Conservation (phyloP, 1,140 invertebrate species). For the Dendrolimus kikuchii region DNA sequence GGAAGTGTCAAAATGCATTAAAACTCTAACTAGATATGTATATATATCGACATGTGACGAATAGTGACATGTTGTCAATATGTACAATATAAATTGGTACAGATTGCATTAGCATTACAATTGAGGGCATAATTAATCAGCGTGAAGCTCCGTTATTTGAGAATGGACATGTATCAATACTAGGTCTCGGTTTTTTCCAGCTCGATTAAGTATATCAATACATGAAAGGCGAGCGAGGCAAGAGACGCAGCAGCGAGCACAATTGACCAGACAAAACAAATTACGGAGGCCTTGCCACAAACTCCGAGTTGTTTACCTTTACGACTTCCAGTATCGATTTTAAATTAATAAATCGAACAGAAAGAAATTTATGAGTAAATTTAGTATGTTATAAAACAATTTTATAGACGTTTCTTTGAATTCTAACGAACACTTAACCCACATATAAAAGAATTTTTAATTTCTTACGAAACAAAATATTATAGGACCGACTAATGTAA, state of each 20-base stretch:
- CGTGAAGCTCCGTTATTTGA: slow-evolving; percentile 31
- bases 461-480: no score
- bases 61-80: no score
- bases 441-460: no score
- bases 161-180: slow-evolving; percentile 24
- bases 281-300: not conserved
- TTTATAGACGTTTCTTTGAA: no score
- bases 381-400: no score
- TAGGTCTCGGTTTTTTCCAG: slow-evolving; percentile 32
- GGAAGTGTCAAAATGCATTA: no score
- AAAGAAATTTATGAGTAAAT: no score
- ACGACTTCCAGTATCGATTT: not conserved
- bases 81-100: slow-evolving; percentile 1
- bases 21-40: no score
- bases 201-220: slow-evolving; percentile 6
- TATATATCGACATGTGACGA: no score
- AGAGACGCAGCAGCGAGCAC: not conserved
- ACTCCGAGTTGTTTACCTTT: slow-evolving; percentile 9
- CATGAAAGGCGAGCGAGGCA: not conserved
- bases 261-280: slow-evolving; percentile 4
- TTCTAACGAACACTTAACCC: no score
- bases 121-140: slow-evolving; percentile 35
- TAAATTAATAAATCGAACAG: no score
- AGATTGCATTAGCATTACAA: slow-evolving; percentile 25
- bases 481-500: no score